These are phyloP conservation scores for Embiotoca jacksoni DNA, from an alignment of 2,113 vertebrate species.

Conservation along the genomic window DNA sequence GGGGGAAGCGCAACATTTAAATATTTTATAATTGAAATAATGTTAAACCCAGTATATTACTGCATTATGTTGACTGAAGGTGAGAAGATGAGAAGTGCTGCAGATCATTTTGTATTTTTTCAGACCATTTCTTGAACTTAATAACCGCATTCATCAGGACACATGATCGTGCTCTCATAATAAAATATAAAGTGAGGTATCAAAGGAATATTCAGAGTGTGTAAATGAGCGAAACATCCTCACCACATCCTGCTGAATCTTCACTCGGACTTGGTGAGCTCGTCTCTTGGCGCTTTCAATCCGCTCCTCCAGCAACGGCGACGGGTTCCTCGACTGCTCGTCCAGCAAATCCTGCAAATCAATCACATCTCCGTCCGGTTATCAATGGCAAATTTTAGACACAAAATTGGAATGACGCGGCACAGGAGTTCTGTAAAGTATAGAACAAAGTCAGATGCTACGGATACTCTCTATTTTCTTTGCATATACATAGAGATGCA, in stretches of 20 bases:
- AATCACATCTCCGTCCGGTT: not conserved
- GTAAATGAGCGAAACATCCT: not conserved
- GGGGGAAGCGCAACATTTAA: not conserved
- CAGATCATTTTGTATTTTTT: too few relatives aligned
- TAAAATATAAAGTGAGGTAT: too few relatives aligned
- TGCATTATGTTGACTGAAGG: too few relatives aligned
- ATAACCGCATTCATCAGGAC: too few relatives aligned
- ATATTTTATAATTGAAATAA: too few relatives aligned
- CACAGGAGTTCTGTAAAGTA: too few relatives aligned
- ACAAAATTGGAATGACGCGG: not conserved
- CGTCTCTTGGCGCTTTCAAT: conserved; percentile 90
- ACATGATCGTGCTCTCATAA: too few relatives aligned
- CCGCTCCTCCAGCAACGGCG: conserved; percentile 85
- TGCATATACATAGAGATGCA: not conserved
- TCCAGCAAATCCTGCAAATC: conserved; percentile 85
- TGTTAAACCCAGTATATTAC: too few relatives aligned
- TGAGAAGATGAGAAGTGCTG: too few relatives aligned
- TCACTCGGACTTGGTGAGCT: conserved; percentile 90
- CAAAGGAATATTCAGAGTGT: too few relatives aligned
- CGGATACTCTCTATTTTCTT: not conserved
- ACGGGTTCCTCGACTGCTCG: conserved; percentile 85
- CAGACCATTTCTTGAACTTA: too few relatives aligned
- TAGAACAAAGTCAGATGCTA: not conserved
- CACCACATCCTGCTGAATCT: conserved; percentile 90
- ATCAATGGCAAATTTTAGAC: not conserved